Evolutionary conservation across 2,797 vertebrate genomes (phyloP), one percentile per base, ranked within the genome.

Genomic region (Macroramphosus scolopax): DNA sequence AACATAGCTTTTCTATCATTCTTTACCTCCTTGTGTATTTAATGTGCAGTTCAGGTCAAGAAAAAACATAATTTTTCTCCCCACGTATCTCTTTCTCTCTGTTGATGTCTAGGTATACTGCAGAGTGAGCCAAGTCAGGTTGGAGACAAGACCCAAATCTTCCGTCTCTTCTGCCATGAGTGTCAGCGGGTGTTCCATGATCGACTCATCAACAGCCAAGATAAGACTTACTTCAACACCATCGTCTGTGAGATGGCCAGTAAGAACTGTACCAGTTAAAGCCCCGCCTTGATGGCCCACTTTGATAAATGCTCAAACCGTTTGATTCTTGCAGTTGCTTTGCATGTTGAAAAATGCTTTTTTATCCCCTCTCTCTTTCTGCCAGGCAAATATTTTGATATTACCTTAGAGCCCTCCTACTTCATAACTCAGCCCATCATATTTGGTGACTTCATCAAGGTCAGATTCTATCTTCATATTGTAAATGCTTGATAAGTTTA

Each of bases 401-500:
- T 93, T 26, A 68, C 59, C 30, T 67, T 92, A 77, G 89, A 88
- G 17, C 83, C 89, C 12, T 82, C 83, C 12, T 91, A 88, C 69
- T 93, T 93, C 81, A 68, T 88, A 14, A 85, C 36, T 7, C 83
- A 85, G 17, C 90, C 92, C 29, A 91, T 95, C 52, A 90, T 93
- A 72, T 95, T 94, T 81, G 91, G 91, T 34, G 92, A 93, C 78
- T 93, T 93, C 67, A 88, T 93, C 53, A 93, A 92, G 89, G 92
- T 89, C 61, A 8, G 43, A 1, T 37, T 33, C 8, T 17, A 2
- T 43, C 8, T 40, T 20, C 6, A 37, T 6, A 40, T 17, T 1
- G 0, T 17, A 60, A 34, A 9, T 14, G 3, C 6, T 36, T 51
- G 1, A 24, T 8, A n/a, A 12, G 1, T 25, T 37, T 5, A 22